Conservation (phyloP, 37 sponge, comb jelly and placozoan species). For the Halichondria panicea region DNA sequence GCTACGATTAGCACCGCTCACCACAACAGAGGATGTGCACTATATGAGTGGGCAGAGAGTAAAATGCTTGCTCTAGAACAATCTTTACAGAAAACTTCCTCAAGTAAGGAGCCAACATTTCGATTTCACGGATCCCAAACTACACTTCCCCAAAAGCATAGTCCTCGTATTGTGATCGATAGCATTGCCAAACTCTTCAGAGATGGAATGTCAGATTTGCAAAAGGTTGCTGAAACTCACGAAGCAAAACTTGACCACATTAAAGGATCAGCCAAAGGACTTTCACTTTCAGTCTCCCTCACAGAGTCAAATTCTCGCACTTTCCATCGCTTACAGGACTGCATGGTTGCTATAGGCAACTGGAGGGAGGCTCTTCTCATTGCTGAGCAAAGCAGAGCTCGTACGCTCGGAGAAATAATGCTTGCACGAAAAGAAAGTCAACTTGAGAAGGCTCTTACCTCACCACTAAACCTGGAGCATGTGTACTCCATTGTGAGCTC, state of each 20-base stretch:
- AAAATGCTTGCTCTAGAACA: not conserved
- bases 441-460: not conserved
- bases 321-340: conserved; percentile 63
- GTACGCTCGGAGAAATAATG: conserved; percentile 76
- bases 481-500: conserved; percentile 20
- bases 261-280: conserved; percentile 50
- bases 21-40: conserved; percentile 75
- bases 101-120: not conserved
- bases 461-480: conserved; percentile 30
- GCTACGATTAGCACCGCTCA: conserved; percentile 41
- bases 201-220: conserved; percentile 31
- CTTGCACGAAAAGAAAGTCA: conserved; percentile 22
- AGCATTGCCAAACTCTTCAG: conserved; percentile 26
- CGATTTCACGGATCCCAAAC: conserved; percentile 4
- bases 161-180: not conserved
- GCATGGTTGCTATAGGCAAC: conserved; percentile 37
- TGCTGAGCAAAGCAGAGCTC: conserved; percentile 64
- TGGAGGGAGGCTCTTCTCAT: conserved; percentile 32
- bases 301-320: conserved; percentile 66
- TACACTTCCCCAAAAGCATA: not conserved
- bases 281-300: conserved; percentile 54
- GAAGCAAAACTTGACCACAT: conserved; percentile 45
- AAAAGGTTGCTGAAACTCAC: conserved; percentile 25
- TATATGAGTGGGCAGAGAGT: conserved; percentile 62
- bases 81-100: not conserved